Evolutionary conservation across 2,113 vertebrate species (phyloP), one percentile per base, ranked within the genome.

Genomic region (Aldabrachelys gigantea): DNA sequence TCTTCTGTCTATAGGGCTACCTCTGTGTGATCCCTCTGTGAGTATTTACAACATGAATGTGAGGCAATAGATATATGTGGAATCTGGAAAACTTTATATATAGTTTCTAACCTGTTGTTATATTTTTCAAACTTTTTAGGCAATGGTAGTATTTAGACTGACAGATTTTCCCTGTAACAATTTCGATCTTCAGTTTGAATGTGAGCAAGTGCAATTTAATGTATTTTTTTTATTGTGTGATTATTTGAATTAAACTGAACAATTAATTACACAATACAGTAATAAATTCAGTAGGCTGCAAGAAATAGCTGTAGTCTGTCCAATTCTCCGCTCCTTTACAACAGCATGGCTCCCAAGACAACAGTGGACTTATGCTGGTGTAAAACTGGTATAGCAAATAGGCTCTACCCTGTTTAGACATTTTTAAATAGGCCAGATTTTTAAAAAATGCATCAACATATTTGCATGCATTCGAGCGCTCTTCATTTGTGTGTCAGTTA

Each of bases 91-190:
- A 8, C 21, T 6, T 47, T 87, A 84, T 84, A 80, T 47, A 0
- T 90, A 9, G 4, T 24, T 89, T 94, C 49, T 87, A 25, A 53
- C 56, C 9, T n/a, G 41, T 81, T 84, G 27, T 85, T 82, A 87
- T 41, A 50, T 88, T 95, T 89, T 27, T 54, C 57, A 35, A 3
- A 8, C 82, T 85, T 86, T 88, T n/a, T 38, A 88, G 78, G n/a
- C 62, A 29, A 75, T 80, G 62, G 4, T 44, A 82, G 59, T 1
- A 82, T 91, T 94, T 29, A 84, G 12, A 5, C 41, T 90, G 82
- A 54, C 11, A 87, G 56, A 5, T 2, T 65, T 84, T 84, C 27
- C 47, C 47, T 91, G 69, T 49, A 80, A 56, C 19, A 52, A 53
- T 7, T 65, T 93, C 22, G 56, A 7, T 80, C 50, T 69, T 8